Percentiles rank a stretch among this genome's conserved stretches.
Conservation (phyloP, 2,797 vertebrate genomes). For the Pangasius larnaudii region DNA sequence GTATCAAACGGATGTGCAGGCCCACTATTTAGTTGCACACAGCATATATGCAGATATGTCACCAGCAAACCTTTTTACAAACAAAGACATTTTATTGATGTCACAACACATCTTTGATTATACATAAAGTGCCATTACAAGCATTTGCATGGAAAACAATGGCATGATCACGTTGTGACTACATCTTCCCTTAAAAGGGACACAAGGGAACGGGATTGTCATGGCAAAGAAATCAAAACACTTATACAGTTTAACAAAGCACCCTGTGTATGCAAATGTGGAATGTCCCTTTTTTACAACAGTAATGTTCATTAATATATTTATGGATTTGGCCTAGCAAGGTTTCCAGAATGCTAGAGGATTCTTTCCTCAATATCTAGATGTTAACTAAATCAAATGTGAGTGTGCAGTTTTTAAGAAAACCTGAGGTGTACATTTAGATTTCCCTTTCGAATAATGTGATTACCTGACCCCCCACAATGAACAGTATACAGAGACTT, state of each 20-base stretch:
- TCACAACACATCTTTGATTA: conserved; percentile 55
- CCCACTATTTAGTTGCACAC: neutral
- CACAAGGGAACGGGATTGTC: conserved; percentile 70
- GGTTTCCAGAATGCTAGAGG: conserved; percentile 14
- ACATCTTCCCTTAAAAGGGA: conserved; percentile 58
- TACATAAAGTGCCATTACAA: conserved; percentile 76
- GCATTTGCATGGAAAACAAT: conserved; percentile 75
- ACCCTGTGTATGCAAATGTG: conserved; percentile 59
- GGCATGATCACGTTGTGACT: conserved; percentile 63
- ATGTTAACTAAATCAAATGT: conserved; percentile 24
- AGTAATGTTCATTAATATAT: neutral
- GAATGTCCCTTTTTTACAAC: conserved; percentile 54
- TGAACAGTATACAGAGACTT: conserved; percentile 70
- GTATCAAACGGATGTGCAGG: neutral
- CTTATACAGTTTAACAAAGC: conserved; percentile 54
- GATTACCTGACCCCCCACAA: conserved; percentile 59
- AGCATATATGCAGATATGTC: conserved; percentile 4
- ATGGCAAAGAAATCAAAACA: conserved; percentile 68
- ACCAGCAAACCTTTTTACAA: conserved; percentile 35
- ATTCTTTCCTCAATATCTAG: conserved; percentile 1
- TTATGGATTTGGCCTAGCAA: conserved; percentile 2
- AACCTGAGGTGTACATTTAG: conserved; percentile 54
- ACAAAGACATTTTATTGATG: conserved; percentile 58
- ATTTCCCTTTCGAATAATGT: conserved; percentile 54
- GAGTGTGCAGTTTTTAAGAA: conserved; percentile 39